A percentile compares a stretch with the other conserved stretches of the same genome.
phyloP scores from a whole-genome alignment of 1,140 invertebrate species.

The Drosophila insularis region DNA sequence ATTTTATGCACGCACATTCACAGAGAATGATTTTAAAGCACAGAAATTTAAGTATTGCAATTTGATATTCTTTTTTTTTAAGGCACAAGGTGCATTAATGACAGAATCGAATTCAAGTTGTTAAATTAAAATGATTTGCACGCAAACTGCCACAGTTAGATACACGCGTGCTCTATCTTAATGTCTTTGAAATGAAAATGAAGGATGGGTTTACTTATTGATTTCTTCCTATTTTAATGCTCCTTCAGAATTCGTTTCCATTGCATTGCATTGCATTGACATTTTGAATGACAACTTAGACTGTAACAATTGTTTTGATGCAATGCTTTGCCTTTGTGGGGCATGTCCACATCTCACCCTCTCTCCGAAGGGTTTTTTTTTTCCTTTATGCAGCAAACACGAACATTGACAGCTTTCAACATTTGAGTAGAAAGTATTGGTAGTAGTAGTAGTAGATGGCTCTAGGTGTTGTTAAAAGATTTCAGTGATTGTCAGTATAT shows the following conservation, averaged over 20 bases:
- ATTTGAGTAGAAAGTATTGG: slow-evolving; percentile 2
- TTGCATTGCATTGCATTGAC: slow-evolving; percentile 15
- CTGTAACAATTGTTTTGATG: slow-evolving; percentile 21
- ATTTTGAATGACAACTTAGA: slow-evolving; percentile 24
- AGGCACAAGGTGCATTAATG: not conserved
- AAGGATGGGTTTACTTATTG: slow-evolving; percentile 12
- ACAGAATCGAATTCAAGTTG: not conserved
- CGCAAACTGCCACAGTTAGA: not conserved
- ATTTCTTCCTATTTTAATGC: slow-evolving; percentile 15
- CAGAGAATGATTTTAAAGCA: not conserved
- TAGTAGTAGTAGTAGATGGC: not conserved
- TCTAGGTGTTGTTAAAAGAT: not conserved
- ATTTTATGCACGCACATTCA: slow-evolving; percentile 4
- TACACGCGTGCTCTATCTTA: slow-evolving; percentile 1
- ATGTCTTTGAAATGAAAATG: not conserved
- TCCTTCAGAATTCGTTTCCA: slow-evolving; percentile 11
- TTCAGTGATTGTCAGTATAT: not conserved
- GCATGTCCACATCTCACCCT: not conserved
- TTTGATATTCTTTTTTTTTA: not conserved
- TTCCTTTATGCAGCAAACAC: not conserved
- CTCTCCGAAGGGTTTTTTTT: not conserved
- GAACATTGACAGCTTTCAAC: slow-evolving; percentile 16
- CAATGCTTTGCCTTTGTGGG: slow-evolving; percentile 12
- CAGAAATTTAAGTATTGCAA: not conserved
- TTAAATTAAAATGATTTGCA: not conserved